Evolutionary conservation across 2,113 vertebrate species (phyloP).

Genomic region (Macroglossus sobrinus): DNA sequence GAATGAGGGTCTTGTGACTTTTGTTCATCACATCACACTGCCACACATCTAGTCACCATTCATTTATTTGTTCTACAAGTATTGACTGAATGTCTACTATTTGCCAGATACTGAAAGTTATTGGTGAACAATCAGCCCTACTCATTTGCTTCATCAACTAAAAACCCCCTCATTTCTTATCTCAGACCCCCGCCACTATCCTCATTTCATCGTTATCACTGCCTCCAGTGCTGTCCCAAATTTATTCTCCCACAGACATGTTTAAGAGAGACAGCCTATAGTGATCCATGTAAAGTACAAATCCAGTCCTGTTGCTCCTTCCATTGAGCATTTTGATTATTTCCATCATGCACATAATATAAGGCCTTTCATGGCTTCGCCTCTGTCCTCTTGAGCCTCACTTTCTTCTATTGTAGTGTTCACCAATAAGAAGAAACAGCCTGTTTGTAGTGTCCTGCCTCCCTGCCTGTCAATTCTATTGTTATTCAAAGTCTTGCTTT

Average conservation of each 20-base stretch:
- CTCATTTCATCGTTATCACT: background rate
- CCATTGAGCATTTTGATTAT: background rate
- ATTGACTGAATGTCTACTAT: background rate
- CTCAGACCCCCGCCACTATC: background rate
- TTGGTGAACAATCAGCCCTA: background rate
- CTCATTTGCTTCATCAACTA: background rate
- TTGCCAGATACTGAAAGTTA: background rate
- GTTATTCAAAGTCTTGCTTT: background rate
- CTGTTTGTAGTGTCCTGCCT: background rate
- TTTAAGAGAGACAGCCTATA: background rate
- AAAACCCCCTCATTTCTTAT: background rate
- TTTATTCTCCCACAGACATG: background rate
- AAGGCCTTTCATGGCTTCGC: background rate
- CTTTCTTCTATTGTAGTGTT: background rate
- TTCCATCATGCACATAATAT: background rate
- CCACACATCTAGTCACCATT: background rate
- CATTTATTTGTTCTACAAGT: background rate
- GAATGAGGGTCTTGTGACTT: background rate
- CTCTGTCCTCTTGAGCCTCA: background rate
- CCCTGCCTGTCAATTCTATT: background rate
- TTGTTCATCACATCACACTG: background rate
- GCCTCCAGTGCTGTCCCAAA: background rate
- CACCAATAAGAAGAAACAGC: background rate
- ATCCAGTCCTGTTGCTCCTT: background rate
- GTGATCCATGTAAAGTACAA: background rate